These are phyloP conservation scores for Macroglossus sobrinus DNA, from an alignment of 2,113 vertebrate species.

Conservation along the genomic window DNA sequence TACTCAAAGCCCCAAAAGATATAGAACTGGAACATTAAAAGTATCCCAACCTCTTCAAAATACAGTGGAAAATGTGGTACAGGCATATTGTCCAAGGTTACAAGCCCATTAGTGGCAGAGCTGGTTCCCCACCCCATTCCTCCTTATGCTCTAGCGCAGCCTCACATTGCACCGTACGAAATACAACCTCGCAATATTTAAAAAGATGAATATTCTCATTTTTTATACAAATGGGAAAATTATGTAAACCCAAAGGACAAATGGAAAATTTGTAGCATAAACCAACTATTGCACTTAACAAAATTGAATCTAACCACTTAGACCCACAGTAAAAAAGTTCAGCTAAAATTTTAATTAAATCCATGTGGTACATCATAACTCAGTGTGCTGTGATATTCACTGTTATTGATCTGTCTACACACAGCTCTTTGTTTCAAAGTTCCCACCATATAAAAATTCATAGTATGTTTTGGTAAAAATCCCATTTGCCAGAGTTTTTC, in stretches of 20 bases:
- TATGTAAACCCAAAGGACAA: constrained; percentile 29
- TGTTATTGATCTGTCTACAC: neutral
- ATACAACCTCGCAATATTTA: neutral
- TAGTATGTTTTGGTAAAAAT: neutral
- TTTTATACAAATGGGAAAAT: neutral
- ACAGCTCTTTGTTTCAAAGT: neutral
- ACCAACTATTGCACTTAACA: constrained; percentile 19
- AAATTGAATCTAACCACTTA: constrained; percentile 43
- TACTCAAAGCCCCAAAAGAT: neutral
- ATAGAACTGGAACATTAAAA: neutral
- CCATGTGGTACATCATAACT: neutral
- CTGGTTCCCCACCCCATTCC: neutral
- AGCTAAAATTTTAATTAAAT: constrained; percentile 47
- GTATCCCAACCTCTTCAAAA: neutral
- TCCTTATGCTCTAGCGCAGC: neutral
- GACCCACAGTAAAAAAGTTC: neutral
- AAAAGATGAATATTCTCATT: neutral
- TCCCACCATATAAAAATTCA: neutral
- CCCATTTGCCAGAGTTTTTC: neutral
- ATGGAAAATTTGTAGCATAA: constrained; percentile 34
- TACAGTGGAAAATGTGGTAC: neutral
- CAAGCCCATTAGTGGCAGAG: neutral
- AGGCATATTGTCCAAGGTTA: neutral
- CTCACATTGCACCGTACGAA: neutral
- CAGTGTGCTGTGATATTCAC: neutral